phyloP scores from a whole-genome alignment of 2,888 invertebrate species.

The Slavum lentiscoides region DNA sequence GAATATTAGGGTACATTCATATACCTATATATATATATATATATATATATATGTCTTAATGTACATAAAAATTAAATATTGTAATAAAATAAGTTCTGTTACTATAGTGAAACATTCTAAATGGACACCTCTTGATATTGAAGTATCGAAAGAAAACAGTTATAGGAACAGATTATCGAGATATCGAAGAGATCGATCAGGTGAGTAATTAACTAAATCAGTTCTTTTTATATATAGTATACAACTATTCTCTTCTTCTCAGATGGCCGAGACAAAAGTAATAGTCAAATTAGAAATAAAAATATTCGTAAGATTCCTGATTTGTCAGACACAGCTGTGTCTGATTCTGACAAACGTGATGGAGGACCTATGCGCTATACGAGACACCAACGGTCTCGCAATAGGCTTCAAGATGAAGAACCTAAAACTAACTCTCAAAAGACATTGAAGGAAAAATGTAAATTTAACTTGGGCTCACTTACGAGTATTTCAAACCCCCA shows the following conservation, averaged over 20 bases:
- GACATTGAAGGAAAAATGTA: constrained; percentile 37
- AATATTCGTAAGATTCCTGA: constrained; percentile 50
- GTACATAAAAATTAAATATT: neutral
- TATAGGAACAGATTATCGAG: constrained; percentile 67
- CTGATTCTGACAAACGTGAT: constrained; percentile 46
- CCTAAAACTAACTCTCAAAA: constrained; percentile 24
- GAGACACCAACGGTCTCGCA: constrained; percentile 40
- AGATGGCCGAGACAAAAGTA: constrained; percentile 55
- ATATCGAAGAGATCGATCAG: constrained; percentile 44
- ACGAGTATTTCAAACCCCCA: neutral
- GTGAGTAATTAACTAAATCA: constrained; percentile 20
- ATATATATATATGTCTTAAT: neutral
- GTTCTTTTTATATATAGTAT: neutral
- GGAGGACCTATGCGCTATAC: constrained; percentile 47
- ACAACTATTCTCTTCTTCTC: neutral
- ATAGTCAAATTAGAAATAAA: constrained; percentile 54
- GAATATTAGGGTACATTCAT: no score
- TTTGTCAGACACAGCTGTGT: constrained; percentile 17
- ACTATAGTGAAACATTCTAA: constrained; percentile 61
- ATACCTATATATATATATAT: no score
- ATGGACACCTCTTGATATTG: constrained; percentile 90
- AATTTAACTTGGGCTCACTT: neutral
- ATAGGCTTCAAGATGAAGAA: constrained; percentile 47
- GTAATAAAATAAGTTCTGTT: neutral
- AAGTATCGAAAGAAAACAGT: constrained; percentile 72